These are phyloP conservation scores for Lordiphosa stackelbergi DNA, from an alignment of 1,140 invertebrate genomes.

Conservation along the genomic window DNA sequence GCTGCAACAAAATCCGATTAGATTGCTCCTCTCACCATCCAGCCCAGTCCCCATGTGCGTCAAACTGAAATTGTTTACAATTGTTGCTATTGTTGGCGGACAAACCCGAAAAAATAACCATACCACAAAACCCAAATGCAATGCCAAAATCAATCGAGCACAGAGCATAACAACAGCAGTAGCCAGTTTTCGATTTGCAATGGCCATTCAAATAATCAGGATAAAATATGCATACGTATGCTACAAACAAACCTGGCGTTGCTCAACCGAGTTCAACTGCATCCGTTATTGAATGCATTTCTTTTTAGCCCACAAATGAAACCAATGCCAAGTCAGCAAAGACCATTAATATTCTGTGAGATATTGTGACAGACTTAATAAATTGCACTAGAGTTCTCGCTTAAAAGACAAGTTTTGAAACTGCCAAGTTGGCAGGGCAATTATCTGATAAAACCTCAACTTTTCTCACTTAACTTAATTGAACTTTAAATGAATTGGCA, in stretches of 20 bases:
- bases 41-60: slow-evolving; percentile 9
- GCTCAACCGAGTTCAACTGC: slow-evolving; percentile 16
- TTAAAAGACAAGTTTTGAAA: slow-evolving; percentile 2
- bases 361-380: slow-evolving; percentile 28
- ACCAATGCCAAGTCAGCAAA: slow-evolving; percentile 57
- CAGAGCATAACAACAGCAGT: slow-evolving; percentile 3
- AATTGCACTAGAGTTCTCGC: slow-evolving; percentile 37
- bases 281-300: slow-evolving; percentile 17
- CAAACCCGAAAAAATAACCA: slow-evolving; percentile 16
- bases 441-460: not conserved
- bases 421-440: not conserved
- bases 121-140: slow-evolving; percentile 26
- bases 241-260: slow-evolving; percentile 1
- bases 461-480: not conserved
- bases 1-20: slow-evolving; percentile 71
- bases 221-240: slow-evolving; percentile 32
- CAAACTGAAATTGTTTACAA: slow-evolving; percentile 66
- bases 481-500: not conserved
- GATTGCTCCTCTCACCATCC: slow-evolving; percentile 35
- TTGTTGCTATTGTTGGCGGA: slow-evolving; percentile 39
- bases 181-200: slow-evolving; percentile 15
- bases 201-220: slow-evolving; percentile 42
- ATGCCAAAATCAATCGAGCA: slow-evolving; percentile 40
- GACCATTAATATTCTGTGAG: slow-evolving; percentile 40
- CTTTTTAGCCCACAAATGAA: slow-evolving; percentile 48